Percentiles rank a stretch among this genome's conserved stretches.
Conservation (phyloP, 2,113 vertebrate species). For the Platysternon megacephalum region DNA sequence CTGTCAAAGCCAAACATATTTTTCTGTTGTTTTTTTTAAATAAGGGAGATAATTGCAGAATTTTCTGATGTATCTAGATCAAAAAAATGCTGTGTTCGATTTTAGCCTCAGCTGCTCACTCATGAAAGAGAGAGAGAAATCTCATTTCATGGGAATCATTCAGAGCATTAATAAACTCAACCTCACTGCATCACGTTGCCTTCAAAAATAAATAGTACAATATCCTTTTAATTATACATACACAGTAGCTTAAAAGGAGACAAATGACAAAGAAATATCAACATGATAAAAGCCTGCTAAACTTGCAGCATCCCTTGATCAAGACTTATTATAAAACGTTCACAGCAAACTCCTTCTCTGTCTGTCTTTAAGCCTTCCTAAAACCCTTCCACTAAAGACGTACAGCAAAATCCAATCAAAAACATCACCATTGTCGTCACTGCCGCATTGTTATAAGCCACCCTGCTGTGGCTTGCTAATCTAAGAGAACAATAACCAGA, state of each 20-base stretch:
- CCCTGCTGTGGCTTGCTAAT: not conserved
- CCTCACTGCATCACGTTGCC: not conserved
- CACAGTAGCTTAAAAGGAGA: not conserved
- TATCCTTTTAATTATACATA: constrained; percentile 55
- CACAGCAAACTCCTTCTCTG: not conserved
- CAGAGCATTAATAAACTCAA: constrained; percentile 2
- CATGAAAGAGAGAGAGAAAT: constrained; percentile 17
- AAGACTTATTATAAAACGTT: not conserved
- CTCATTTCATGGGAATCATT: constrained; percentile 33
- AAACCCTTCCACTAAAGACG: accelerated
- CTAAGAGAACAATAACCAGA: not conserved
- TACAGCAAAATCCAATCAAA: accelerated
- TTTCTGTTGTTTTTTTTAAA: not conserved
- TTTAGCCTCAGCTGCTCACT: constrained; percentile 20
- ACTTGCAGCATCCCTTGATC: constrained; percentile 14
- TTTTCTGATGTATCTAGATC: not conserved
- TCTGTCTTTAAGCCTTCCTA: not conserved
- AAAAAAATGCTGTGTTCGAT: not conserved
- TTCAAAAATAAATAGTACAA: constrained; percentile 43
- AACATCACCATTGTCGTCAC: accelerated
- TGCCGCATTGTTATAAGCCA: not conserved
- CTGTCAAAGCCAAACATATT: not conserved
- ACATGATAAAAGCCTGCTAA: constrained; percentile 41
- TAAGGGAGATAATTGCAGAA: not conserved
- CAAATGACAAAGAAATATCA: constrained; percentile 10